phyloP scores from a whole-genome alignment of 1,140 invertebrate genomes.

The Orussus abietinus region DNA sequence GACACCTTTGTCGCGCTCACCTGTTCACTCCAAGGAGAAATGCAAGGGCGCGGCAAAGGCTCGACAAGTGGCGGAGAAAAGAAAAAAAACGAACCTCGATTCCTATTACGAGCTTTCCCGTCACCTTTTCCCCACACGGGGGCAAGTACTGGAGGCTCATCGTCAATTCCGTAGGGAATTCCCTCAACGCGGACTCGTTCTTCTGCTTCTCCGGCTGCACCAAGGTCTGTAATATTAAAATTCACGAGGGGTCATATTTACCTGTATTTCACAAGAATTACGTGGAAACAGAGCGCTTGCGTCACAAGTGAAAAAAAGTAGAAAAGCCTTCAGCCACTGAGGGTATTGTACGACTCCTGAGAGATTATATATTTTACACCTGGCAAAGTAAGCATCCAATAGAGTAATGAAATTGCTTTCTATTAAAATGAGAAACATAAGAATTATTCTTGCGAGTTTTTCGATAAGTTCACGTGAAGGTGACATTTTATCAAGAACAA shows the following conservation, averaged over 20 bases:
- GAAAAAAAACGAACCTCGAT: slow-evolving; percentile 38
- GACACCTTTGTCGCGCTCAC: neutral
- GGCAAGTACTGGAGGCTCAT: slow-evolving; percentile 46
- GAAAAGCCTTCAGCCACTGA: too few species aligned
- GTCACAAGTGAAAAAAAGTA: too few species aligned
- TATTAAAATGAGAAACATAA: too few species aligned
- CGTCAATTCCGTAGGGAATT: slow-evolving; percentile 46
- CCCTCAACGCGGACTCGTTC: slow-evolving; percentile 32
- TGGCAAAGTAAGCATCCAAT: too few species aligned
- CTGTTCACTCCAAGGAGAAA: neutral
- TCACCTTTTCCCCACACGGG: slow-evolving; percentile 29
- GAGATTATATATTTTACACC: neutral
- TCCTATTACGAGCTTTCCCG: slow-evolving; percentile 46
- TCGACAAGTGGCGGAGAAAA: neutral
- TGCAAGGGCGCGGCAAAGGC: neutral
- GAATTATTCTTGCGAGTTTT: too few species aligned
- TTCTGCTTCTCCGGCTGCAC: slow-evolving; percentile 34
- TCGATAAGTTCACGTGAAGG: too few species aligned
- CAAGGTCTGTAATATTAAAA: slow-evolving; percentile 32
- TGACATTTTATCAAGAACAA: too few species aligned
- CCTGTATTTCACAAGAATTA: too few species aligned
- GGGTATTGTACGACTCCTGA: too few species aligned
- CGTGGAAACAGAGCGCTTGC: too few species aligned
- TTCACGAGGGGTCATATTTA: too few species aligned
- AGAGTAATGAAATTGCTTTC: too few species aligned